Evolutionary conservation across 23 tunicate genomes (phyloP), one percentile per base, ranked within the genome.

Genomic region (Halocynthia roretzi): DNA sequence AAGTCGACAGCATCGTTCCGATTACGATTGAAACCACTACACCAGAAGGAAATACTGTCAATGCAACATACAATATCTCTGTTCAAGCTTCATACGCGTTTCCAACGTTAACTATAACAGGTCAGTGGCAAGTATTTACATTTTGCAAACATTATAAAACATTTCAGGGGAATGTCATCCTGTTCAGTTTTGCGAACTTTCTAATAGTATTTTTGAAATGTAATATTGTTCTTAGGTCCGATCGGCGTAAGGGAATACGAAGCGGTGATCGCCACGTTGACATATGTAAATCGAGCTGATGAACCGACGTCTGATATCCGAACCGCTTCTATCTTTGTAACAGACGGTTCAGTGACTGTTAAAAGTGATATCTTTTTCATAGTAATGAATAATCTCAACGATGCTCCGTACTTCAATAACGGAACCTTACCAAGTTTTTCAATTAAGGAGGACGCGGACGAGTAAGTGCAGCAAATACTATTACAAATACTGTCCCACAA

Each of bases 371-470:
- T 71, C 14, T 81, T 50, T 40, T 81, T 81, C 52, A 72, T 21
- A 23, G 70, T 81, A 9, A 17, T 68, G n/a, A 31, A 31, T 31
- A 61, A 62, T n/a, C 60, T 56, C 4, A 81, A 81, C 61, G 85
- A 81, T 61, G 71, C 85, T 51, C 85, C 85, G 12, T 58, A 53
- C 51, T 81, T 81, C 52, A 56, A 8, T 8, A 17, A 77, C 10
- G 56, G 70, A 48, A 77, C 85, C 44, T 31, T 31, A 71, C 49
- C 56, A 20, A 50, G 12, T 44, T 5, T 71, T 50, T 21, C 68
- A 58, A 14, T 72, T 40, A 40, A 5, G 8, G 85, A 81, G 62
- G 85, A 72, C 51, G 50, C 10, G 14, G 2, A 21, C 31, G 14
- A 17, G 72, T 67, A 67, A 67, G 72, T 67, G 72, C 2, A 19